Percentiles rank a stretch among this genome's conserved stretches.
Conservation (phyloP, 1,140 invertebrate genomes). For the Drosophila pseudoobscura region DNA sequence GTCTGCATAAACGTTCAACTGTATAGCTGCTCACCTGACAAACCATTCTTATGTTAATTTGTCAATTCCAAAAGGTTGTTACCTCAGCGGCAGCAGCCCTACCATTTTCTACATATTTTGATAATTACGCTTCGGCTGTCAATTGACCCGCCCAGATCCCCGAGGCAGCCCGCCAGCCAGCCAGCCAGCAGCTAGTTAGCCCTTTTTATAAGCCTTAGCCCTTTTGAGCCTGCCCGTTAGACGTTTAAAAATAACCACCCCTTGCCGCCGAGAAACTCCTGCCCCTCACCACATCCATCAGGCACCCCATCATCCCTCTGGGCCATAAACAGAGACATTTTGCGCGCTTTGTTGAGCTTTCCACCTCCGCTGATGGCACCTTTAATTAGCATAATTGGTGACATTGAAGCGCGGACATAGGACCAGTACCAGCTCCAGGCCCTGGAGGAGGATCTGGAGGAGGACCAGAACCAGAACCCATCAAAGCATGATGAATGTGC, state of each 20-base stretch:
- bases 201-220: conserved; percentile 39
- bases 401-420: conserved; percentile 37
- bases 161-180: background rate
- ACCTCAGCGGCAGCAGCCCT: background rate
- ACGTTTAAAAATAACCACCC: conserved; percentile 63
- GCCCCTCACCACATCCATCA: no score
- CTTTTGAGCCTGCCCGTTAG: conserved; percentile 46
- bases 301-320: conserved; percentile 11
- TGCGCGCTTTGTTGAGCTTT: conserved; percentile 66
- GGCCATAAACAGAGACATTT: conserved; percentile 52
- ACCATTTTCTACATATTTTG: conserved; percentile 58
- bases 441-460: background rate
- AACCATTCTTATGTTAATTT: conserved; percentile 75
- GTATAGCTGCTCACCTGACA: conserved; percentile 26
- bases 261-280: background rate
- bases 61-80: conserved; percentile 59
- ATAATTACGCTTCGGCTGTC: conserved; percentile 65
- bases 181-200: conserved; percentile 20
- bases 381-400: conserved; percentile 80
- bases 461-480: conserved; percentile 21
- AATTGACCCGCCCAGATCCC: conserved; percentile 33
- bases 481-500: conserved; percentile 58
- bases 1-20: background rate
- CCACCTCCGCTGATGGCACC: conserved; percentile 28
- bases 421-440: conserved; percentile 1